Base-by-base conservation (phyloP, 2,113 vertebrate genomes). In the Ailuropoda melanoleuca region DNA sequence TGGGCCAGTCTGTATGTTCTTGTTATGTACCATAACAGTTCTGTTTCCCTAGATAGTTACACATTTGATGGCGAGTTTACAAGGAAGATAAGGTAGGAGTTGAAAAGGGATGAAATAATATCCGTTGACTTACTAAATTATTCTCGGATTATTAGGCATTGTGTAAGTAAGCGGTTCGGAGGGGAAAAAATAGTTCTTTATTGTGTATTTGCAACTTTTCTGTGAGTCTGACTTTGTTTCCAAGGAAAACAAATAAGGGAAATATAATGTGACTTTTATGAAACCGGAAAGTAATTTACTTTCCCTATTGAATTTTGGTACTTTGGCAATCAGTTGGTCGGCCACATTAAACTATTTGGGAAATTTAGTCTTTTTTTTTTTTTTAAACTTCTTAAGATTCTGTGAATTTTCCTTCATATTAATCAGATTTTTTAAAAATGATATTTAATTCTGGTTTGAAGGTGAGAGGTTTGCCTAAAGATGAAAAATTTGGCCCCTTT, bases 381-480 rank as follows among this genome's bases (percentile, higher is more conserved):
- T 58, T 12, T 23, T 43, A 43, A 58, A 39, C 64, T 53, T 81
- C 55, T 29, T 55, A 48, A 39, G 53, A 55, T 53, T 77, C 29
- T 77, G 6, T 77, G 74, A 56, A 37, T 81, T 86, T 85, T 80
- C 12, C 68, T 53, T 85, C 37, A 8, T 64, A 50, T 58, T 72
- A 94, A 83, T 91, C 31, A 68, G 50, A n/a, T 78, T 50, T 93
- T 93, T 75, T 92, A 39, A 85, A 96, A 95, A 46, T 74, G 60
- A 64, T 50, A 31, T 84, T 97, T 84, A 92, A 77, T 78, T 96
- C 23, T 95, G 53, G 3, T 70, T 96, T 87, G 50, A 95, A 84
- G n/a, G 26, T 74, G 14, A 97, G 68, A 82, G 23, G 68, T 86
- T 95, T 93, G 92, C 58, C 48, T 96, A 37, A 80, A 50, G n/a